Evolutionary conservation across 2,113 vertebrate species (phyloP).

Genomic region (Pipa parva): DNA sequence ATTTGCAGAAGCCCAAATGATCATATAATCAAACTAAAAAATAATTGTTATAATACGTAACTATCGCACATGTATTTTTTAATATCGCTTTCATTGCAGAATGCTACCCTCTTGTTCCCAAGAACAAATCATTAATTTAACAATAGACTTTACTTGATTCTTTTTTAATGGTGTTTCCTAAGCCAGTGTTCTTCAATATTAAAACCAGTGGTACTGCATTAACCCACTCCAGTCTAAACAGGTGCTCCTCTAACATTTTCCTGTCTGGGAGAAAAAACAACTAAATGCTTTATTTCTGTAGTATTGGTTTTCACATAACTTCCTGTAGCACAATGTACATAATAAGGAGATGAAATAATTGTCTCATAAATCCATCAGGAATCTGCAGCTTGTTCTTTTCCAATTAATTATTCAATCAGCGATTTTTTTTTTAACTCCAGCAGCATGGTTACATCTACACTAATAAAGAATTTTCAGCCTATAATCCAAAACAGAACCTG

Average conservation of each 20-base stretch:
- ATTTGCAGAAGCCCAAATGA: no score
- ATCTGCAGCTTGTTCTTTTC: constrained; percentile 89
- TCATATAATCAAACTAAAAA: no score
- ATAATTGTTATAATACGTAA: no score
- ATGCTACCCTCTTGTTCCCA: no score
- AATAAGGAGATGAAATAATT: constrained; percentile 97
- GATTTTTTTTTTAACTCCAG: constrained; percentile 90
- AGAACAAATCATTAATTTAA: no score
- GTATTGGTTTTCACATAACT: constrained; percentile 72
- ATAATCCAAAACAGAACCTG: constrained; percentile 97
- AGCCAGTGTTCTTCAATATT: no score
- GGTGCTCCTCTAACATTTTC: not conserved
- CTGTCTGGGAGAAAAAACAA: constrained; percentile 1
- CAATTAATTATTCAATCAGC: constrained; percentile 96
- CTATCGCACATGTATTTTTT: no score
- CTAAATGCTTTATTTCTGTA: constrained; percentile 67
- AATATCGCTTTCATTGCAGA: no score
- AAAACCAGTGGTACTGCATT: not conserved
- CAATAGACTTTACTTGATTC: no score
- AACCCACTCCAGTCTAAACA: not conserved
- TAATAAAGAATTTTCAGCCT: constrained; percentile 97
- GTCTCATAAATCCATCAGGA: constrained; percentile 97
- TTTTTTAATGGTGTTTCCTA: no score
- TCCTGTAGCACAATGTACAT: constrained; percentile 88
- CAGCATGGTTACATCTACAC: constrained; percentile 92